A percentile compares a stretch with the other conserved stretches of the same genome.
These are phyloP conservation scores for Acronicta aceris DNA, from an alignment of 2,888 invertebrate species.

Conservation along the genomic window DNA sequence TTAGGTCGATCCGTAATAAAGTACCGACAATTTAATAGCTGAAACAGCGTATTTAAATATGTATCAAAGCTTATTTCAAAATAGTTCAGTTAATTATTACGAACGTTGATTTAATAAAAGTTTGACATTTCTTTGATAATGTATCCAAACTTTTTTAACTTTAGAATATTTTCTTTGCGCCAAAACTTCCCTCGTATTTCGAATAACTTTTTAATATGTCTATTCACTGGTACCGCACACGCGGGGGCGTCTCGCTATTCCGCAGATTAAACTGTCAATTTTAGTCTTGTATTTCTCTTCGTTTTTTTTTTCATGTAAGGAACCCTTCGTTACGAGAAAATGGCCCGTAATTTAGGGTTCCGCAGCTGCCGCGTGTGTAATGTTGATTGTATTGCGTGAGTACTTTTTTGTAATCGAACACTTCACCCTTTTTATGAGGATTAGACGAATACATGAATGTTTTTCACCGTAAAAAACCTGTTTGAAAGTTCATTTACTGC, in stretches of 20 bases:
- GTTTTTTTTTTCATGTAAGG: constrained; percentile 63
- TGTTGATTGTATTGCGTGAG: constrained; percentile 85
- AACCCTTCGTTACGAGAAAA: constrained; percentile 80
- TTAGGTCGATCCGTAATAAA: constrained; percentile 52
- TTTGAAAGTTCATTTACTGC: constrained; percentile 23
- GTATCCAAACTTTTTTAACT: background rate
- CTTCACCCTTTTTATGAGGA: constrained; percentile 73
- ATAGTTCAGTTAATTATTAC: constrained; percentile 28
- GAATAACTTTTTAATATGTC: constrained; percentile 49
- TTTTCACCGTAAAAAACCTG: constrained; percentile 38
- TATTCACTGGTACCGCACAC: constrained; percentile 48
- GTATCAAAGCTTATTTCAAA: constrained; percentile 37
- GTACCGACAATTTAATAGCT: constrained; percentile 31
- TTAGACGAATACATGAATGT: constrained; percentile 59
- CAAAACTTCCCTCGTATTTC: background rate
- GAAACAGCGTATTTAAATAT: constrained; percentile 37
- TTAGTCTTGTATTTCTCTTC: constrained; percentile 67
- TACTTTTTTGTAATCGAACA: constrained; percentile 74
- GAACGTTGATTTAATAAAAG: constrained; percentile 2
- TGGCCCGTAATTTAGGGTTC: constrained; percentile 83
- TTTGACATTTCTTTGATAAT: background rate
- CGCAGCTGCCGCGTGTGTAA: constrained; percentile 85
- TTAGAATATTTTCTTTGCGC: background rate
- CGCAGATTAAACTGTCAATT: constrained; percentile 86
- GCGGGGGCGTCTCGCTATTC: constrained; percentile 69